Conservation (phyloP, 2,797 vertebrate genomes). For the Onychomys arenicola region DNA sequence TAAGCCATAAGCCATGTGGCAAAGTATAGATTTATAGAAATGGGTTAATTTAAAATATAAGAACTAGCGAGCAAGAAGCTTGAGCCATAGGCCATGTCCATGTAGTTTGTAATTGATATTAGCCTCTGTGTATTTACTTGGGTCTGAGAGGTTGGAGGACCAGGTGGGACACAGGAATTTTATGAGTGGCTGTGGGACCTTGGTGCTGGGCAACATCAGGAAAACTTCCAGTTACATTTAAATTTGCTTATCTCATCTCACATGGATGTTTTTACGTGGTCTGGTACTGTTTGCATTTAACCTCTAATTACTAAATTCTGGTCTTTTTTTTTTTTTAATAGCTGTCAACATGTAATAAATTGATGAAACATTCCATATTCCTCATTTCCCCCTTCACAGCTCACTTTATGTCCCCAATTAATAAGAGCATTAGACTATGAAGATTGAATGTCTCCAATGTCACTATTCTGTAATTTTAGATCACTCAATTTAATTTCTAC, state of each 20-base stretch:
- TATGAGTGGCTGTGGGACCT: no score
- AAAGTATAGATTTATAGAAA: no score
- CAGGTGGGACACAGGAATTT: no score
- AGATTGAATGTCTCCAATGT: not conserved
- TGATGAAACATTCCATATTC: not conserved
- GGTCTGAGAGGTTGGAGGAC: no score
- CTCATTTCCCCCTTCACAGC: not conserved
- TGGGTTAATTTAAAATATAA: no score
- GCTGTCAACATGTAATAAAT: not conserved
- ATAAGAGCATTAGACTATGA: not conserved
- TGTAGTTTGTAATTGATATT: no score
- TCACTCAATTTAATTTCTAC: not conserved
- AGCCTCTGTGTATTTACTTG: no score
- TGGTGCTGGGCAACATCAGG: no score
- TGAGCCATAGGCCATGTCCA: no score
- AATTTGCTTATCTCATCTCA: not conserved
- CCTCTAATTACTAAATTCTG: not conserved
- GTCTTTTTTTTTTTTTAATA: not conserved
- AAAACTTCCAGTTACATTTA: not conserved
- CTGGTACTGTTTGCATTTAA: not conserved
- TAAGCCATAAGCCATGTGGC: no score
- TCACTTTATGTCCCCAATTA: not conserved
- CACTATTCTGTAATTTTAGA: not conserved
- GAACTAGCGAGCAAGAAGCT: no score
- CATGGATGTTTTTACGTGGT: not conserved